A percentile compares a stretch with the other conserved stretches of the same genome.
These are phyloP conservation scores for Sarcophaga subvicina DNA, from an alignment of 2,888 invertebrate genomes.

Conservation along the genomic window DNA sequence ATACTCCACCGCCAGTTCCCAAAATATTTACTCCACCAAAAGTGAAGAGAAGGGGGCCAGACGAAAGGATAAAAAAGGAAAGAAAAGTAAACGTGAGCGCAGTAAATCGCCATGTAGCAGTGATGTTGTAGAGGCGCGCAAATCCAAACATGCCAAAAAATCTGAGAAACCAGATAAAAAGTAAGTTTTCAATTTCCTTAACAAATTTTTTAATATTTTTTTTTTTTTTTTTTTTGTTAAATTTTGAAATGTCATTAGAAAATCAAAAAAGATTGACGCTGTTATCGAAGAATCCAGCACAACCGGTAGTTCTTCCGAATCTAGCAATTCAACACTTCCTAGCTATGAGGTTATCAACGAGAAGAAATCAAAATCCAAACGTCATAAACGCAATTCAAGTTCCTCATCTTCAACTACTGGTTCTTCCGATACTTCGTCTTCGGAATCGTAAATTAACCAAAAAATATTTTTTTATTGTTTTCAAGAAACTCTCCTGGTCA, in stretches of 20 bases:
- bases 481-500: slow-evolving; percentile 14
- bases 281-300: slow-evolving; percentile 77
- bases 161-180: slow-evolving; percentile 78
- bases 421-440: slow-evolving; percentile 75
- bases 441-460: slow-evolving; percentile 68
- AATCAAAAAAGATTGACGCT: slow-evolving; percentile 77
- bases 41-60: slow-evolving; percentile 74
- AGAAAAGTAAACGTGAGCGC: slow-evolving; percentile 76
- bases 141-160: slow-evolving; percentile 76
- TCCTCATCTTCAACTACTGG: slow-evolving; percentile 72
- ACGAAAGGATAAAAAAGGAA: slow-evolving; percentile 80
- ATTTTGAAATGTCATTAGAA: slow-evolving; percentile 67
- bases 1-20: slow-evolving; percentile 87
- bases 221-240: neutral
- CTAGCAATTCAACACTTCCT: slow-evolving; percentile 79
- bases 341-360: slow-evolving; percentile 80
- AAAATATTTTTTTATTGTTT: neutral
- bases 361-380: slow-evolving; percentile 76
- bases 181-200: slow-evolving; percentile 70
- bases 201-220: neutral
- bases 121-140: slow-evolving; percentile 75
- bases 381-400: slow-evolving; percentile 73
- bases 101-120: slow-evolving; percentile 77
- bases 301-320: slow-evolving; percentile 75
- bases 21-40: slow-evolving; percentile 82